phyloP scores from a whole-genome alignment of 2,113 vertebrate species.

The Limanda limanda region DNA sequence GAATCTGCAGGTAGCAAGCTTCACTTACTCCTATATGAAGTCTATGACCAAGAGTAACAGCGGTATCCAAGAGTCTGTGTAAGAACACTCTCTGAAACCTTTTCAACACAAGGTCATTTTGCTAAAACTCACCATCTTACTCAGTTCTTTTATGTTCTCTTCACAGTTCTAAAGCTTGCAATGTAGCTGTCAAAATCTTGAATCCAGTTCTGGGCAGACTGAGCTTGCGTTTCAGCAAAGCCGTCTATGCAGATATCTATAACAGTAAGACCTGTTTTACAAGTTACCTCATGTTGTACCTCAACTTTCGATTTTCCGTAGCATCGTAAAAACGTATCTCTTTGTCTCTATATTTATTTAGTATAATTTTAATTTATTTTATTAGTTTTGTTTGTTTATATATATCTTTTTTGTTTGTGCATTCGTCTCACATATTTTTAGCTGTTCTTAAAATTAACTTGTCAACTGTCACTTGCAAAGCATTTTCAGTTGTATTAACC shows the following conservation, averaged over 20 bases:
- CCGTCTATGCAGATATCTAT: slow-evolving; percentile 67
- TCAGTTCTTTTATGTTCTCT: slow-evolving; percentile 10
- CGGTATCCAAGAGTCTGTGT: slow-evolving; percentile 79
- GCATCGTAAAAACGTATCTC: not conserved
- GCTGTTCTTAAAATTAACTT: not conserved
- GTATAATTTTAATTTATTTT: no score
- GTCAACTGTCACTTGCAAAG: no score
- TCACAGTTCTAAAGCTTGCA: slow-evolving; percentile 86
- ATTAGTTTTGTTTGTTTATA: no score
- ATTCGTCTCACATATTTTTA: no score
- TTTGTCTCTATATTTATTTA: no score
- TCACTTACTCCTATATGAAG: slow-evolving; percentile 87
- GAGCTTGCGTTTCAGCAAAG: slow-evolving; percentile 84
- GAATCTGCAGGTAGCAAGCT: slow-evolving; percentile 86
- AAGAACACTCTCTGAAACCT: slow-evolving; percentile 61
- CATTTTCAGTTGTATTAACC: no score
- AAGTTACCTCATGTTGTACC: not conserved
- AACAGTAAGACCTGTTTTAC: slow-evolving; percentile 76
- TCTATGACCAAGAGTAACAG: slow-evolving; percentile 81
- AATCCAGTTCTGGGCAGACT: slow-evolving; percentile 77
- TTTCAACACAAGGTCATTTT: slow-evolving; percentile 1
- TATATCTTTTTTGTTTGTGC: no score
- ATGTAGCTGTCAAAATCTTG: slow-evolving; percentile 85
- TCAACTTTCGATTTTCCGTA: not conserved
- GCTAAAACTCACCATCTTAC: not conserved